These are phyloP conservation scores for Saccopteryx bilineata DNA, from an alignment of 2,113 vertebrate genomes.

Conservation along the genomic window DNA sequence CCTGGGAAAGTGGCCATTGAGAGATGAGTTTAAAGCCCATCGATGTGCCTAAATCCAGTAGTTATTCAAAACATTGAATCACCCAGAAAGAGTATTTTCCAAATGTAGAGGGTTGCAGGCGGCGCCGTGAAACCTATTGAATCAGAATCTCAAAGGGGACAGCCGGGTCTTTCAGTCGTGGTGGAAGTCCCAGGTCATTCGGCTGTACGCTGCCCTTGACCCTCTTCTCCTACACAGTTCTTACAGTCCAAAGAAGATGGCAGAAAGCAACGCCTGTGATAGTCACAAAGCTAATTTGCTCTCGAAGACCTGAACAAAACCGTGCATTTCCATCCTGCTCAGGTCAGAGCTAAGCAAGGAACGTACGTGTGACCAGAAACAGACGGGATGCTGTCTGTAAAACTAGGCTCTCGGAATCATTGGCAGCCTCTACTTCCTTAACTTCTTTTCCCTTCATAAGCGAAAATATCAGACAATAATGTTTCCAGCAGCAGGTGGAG, in stretches of 20 bases:
- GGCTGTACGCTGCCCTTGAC: not conserved
- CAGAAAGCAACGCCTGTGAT: not conserved
- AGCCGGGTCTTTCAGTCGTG: not conserved
- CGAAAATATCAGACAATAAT: not conserved
- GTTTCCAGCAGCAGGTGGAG: not conserved
- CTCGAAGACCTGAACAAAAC: not conserved
- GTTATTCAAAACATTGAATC: not conserved
- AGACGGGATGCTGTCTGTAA: rapidly evolving
- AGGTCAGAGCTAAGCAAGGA: not conserved
- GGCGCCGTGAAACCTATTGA: not conserved
- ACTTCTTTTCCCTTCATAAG: not conserved
- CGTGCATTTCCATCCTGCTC: not conserved
- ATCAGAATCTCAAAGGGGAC: not conserved
- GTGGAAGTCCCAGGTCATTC: not conserved
- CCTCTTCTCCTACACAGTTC: not conserved
- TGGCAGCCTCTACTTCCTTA: not conserved
- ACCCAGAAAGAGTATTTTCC: not conserved
- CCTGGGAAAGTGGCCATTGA: not conserved
- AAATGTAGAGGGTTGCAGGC: not conserved
- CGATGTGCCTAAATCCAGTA: not conserved
- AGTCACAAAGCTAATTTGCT: not conserved
- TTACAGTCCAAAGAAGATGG: not conserved
- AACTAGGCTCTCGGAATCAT: not conserved
- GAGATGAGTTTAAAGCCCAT: not conserved
- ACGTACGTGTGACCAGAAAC: not conserved